Conservation (phyloP, 2,113 vertebrate species). For the Embiotoca jacksoni region DNA sequence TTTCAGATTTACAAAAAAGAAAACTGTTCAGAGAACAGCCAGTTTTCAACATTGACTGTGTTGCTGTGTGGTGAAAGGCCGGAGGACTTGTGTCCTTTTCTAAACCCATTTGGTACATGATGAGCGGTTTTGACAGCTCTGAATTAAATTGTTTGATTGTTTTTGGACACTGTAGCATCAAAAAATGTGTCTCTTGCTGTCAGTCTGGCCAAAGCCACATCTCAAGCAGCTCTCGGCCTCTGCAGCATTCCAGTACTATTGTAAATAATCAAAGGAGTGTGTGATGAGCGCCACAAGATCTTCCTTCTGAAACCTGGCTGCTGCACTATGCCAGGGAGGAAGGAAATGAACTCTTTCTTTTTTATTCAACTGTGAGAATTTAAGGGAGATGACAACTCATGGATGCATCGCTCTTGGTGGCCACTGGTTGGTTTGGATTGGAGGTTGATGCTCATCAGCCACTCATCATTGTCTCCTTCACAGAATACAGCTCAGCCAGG, state of each 20-base stretch:
- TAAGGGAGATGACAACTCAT: slow-evolving; percentile 73
- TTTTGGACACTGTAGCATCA: slow-evolving; percentile 53
- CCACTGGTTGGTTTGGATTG: slow-evolving; percentile 47
- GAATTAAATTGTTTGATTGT: slow-evolving; percentile 35
- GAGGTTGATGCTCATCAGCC: slow-evolving; percentile 57
- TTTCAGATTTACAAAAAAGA: background rate
- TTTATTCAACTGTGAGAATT: slow-evolving; percentile 25
- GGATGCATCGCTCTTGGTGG: slow-evolving; percentile 66
- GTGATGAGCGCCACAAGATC: slow-evolving; percentile 69
- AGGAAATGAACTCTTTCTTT: slow-evolving; percentile 57
- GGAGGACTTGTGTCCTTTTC: slow-evolving; percentile 7
- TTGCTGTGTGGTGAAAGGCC: slow-evolving; percentile 38
- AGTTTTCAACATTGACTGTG: background rate
- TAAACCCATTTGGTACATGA: slow-evolving; percentile 47
- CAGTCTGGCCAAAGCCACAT: slow-evolving; percentile 47
- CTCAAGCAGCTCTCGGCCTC: slow-evolving; percentile 58
- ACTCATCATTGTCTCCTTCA: slow-evolving; percentile 55
- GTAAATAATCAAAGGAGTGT: slow-evolving; percentile 64
- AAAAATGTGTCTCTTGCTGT: slow-evolving; percentile 56
- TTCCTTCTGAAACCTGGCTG: slow-evolving; percentile 72
- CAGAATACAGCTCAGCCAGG: slow-evolving; percentile 50
- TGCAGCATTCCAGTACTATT: slow-evolving; percentile 49
- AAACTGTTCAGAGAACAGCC: background rate
- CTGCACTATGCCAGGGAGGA: slow-evolving; percentile 54
- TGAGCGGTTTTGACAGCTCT: slow-evolving; percentile 36